These are phyloP conservation scores for Dipodomys spectabilis DNA, from an alignment of 2,113 vertebrate species.

Conservation along the genomic window DNA sequence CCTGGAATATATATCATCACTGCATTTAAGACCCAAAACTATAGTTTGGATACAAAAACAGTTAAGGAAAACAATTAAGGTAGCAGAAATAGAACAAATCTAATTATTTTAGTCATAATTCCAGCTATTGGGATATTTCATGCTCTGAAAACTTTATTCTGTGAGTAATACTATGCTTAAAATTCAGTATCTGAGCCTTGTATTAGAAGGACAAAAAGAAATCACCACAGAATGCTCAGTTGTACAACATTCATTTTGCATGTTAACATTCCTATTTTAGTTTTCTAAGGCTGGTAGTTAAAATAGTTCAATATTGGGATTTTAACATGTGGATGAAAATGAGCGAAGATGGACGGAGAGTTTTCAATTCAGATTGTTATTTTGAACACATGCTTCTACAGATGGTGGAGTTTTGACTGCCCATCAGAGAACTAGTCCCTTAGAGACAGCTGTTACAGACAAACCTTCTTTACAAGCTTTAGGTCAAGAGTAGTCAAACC, in stretches of 20 bases:
- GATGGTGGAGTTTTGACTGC: slow-evolving; percentile 93
- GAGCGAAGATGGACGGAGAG: slow-evolving; percentile 88
- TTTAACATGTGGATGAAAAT: slow-evolving; percentile 88
- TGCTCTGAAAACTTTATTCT: slow-evolving; percentile 6
- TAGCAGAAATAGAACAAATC: slow-evolving; percentile 46
- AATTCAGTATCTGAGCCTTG: slow-evolving; percentile 8
- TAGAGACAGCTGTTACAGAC: slow-evolving; percentile 93
- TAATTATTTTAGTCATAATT: slow-evolving; percentile 50
- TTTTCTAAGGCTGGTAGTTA: slow-evolving; percentile 64
- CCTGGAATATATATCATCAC: not conserved
- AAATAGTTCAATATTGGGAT: slow-evolving; percentile 75
- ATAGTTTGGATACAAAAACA: slow-evolving; percentile 54
- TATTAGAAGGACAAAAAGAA: slow-evolving; percentile 57
- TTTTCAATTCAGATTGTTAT: slow-evolving; percentile 95
- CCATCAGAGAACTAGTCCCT: slow-evolving; percentile 91
- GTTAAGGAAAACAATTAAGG: slow-evolving; percentile 55
- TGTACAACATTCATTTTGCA: slow-evolving; percentile 14
- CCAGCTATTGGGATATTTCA: slow-evolving; percentile 35
- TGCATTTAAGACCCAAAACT: slow-evolving; percentile 34
- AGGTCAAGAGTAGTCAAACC: slow-evolving; percentile 95
- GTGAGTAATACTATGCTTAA: slow-evolving; percentile 36
- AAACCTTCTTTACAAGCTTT: slow-evolving; percentile 90
- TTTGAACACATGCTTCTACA: slow-evolving; percentile 91
- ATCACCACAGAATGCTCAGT: slow-evolving; percentile 45
- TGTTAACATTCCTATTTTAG: slow-evolving; percentile 34